Evolutionary conservation across 2,888 invertebrate genomes (phyloP).

Genomic region (Eledone cirrhosa): DNA sequence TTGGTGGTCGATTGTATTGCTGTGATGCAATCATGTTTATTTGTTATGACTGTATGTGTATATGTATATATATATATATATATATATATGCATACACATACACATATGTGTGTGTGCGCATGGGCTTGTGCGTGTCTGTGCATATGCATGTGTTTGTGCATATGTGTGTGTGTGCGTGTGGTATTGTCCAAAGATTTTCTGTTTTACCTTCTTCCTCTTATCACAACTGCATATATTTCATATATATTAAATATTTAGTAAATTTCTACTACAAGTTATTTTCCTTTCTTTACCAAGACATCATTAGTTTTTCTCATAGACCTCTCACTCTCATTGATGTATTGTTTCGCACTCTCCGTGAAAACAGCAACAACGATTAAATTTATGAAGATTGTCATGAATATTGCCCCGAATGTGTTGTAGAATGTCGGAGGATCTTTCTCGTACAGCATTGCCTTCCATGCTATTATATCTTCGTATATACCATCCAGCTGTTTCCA

Average conservation of each 20-base stretch:
- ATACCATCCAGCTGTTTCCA: conserved; percentile 62
- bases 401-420: conserved; percentile 58
- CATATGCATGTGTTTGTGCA: too few relatives aligned
- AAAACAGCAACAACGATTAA: conserved; percentile 49
- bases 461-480: conserved; percentile 55
- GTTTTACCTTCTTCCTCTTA: neutral
- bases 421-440: conserved; percentile 54
- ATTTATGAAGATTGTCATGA: conserved; percentile 52
- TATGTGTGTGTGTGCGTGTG: too few relatives aligned
- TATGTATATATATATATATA: too few relatives aligned
- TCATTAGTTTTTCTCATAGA: neutral
- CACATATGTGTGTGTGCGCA: too few relatives aligned
- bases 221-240: neutral
- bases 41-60: too few relatives aligned
- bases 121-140: too few relatives aligned
- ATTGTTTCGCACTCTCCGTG: conserved; percentile 40
- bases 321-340: neutral
- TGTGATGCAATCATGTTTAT: too few relatives aligned
- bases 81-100: too few relatives aligned
- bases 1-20: too few relatives aligned
- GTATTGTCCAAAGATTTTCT: too few relatives aligned
- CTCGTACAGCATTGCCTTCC: conserved; percentile 41
- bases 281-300: neutral
- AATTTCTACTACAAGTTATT: conserved; percentile 8
- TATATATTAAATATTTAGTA: conserved; percentile 3